Percentiles rank a stretch among this genome's conserved stretches.
These are phyloP conservation scores for Micromesistius poutassou DNA, from an alignment of 2,797 vertebrate species.

Conservation along the genomic window DNA sequence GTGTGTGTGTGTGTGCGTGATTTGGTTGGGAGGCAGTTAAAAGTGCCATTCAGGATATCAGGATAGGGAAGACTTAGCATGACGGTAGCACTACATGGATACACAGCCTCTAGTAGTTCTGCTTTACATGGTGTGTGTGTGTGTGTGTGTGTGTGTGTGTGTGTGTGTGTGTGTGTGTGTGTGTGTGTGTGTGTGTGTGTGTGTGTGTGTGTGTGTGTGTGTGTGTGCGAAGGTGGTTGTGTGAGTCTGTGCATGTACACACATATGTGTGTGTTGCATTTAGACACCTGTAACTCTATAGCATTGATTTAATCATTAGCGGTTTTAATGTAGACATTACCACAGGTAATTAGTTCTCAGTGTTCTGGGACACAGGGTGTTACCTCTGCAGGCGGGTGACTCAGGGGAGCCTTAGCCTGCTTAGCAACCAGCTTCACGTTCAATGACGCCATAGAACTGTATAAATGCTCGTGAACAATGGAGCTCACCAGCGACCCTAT, in stretches of 20 bases:
- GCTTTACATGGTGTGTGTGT: neutral
- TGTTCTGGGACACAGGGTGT: neutral
- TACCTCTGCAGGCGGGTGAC: neutral
- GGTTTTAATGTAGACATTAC: slow-evolving; percentile 25
- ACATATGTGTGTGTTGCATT: neutral
- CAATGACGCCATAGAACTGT: neutral
- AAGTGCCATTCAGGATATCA: neutral
- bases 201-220: neutral
- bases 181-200: neutral
- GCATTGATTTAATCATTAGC: slow-evolving; percentile 29
- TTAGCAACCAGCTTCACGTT: neutral
- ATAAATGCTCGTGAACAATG: neutral
- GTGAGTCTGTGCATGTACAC: neutral
- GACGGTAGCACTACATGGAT: neutral
- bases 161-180: neutral
- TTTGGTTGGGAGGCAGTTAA: neutral
- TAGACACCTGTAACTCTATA: slow-evolving; percentile 8
- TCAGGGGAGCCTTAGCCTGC: neutral
- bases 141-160: neutral
- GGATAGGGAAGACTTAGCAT: neutral
- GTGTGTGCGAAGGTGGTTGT: neutral
- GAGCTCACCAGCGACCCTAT: neutral
- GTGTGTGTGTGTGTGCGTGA: slow-evolving; percentile 9
- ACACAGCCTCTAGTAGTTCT: neutral
- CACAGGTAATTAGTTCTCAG: slow-evolving; percentile 16